Percentiles rank a stretch among this genome's conserved stretches.
Conservation (phyloP, 2,797 vertebrate genomes). For the Anabas testudineus region DNA sequence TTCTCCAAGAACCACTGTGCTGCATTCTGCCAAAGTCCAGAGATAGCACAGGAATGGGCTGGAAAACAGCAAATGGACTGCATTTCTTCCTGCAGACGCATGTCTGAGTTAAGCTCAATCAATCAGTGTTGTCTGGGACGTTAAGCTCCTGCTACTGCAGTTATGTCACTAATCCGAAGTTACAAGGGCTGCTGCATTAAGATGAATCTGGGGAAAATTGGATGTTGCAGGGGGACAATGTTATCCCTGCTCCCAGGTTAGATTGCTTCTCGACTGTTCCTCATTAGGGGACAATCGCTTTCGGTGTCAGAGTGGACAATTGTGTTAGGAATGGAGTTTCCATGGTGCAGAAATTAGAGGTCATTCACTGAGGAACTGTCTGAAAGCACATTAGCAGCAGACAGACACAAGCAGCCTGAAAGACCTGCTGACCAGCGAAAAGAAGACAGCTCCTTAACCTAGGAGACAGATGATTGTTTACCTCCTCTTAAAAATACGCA, state of each 20-base stretch:
- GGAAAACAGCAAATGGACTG: conserved; percentile 60
- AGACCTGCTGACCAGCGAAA: conserved; percentile 31
- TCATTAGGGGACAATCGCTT: conserved; percentile 74
- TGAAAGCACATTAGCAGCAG: conserved; percentile 41
- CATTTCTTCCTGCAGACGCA: conserved; percentile 37
- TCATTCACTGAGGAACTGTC: conserved; percentile 35
- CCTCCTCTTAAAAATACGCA: not conserved
- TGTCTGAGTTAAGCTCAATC: conserved; percentile 70
- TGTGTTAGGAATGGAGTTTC: conserved; percentile 52
- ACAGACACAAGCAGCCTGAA: conserved; percentile 18
- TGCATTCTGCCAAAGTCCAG: conserved; percentile 43
- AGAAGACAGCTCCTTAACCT: conserved; percentile 36
- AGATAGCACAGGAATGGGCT: conserved; percentile 26
- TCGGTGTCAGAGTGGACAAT: conserved; percentile 59
- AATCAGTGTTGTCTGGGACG: conserved; percentile 64
- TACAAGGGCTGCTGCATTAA: conserved; percentile 66
- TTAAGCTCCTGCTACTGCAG: conserved; percentile 42
- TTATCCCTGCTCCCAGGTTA: conserved; percentile 21
- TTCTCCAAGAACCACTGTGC: conserved; percentile 17
- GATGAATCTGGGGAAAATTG: conserved; percentile 76
- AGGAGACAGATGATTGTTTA: not conserved
- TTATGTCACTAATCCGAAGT: conserved; percentile 71
- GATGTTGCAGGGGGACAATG: conserved; percentile 72
- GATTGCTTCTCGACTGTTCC: conserved; percentile 76
- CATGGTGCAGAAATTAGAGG: conserved; percentile 48